Evolutionary conservation across 2,113 vertebrate species (phyloP).

Genomic region (Silurus meridionalis): DNA sequence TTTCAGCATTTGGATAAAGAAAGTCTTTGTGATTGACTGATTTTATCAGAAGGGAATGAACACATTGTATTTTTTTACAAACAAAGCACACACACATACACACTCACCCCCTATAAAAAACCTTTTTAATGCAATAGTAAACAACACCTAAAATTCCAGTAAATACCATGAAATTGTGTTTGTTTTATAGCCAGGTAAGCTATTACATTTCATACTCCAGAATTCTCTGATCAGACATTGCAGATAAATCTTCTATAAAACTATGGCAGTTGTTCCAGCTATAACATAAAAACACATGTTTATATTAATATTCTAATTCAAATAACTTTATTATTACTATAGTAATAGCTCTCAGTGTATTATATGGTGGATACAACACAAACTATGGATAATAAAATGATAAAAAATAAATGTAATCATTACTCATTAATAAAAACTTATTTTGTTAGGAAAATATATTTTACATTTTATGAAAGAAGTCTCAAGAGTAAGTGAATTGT

Average conservation of each 20-base stretch:
- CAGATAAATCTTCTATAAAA: background rate
- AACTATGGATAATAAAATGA: background rate
- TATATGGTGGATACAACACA: background rate
- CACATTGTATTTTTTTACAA: constrained; percentile 25
- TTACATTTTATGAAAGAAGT: background rate
- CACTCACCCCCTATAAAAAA: constrained; percentile 39
- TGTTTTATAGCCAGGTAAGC: background rate
- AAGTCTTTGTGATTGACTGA: constrained; percentile 58
- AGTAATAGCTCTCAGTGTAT: background rate
- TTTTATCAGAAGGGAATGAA: constrained; percentile 53
- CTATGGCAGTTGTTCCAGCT: background rate
- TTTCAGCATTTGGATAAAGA: constrained; percentile 36
- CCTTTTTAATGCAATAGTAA: background rate
- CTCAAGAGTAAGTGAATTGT: background rate
- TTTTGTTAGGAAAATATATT: background rate
- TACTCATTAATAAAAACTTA: too few relatives aligned
- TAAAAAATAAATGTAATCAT: too few relatives aligned
- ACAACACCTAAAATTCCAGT: background rate
- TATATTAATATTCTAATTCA: background rate
- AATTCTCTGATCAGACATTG: background rate
- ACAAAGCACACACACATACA: constrained; percentile 33
- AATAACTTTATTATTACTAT: background rate
- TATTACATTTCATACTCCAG: background rate
- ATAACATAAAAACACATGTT: background rate
- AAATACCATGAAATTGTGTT: background rate